These are phyloP conservation scores for Allophyes oxyacanthae DNA, from an alignment of 2,888 invertebrate genomes.

Conservation along the genomic window DNA sequence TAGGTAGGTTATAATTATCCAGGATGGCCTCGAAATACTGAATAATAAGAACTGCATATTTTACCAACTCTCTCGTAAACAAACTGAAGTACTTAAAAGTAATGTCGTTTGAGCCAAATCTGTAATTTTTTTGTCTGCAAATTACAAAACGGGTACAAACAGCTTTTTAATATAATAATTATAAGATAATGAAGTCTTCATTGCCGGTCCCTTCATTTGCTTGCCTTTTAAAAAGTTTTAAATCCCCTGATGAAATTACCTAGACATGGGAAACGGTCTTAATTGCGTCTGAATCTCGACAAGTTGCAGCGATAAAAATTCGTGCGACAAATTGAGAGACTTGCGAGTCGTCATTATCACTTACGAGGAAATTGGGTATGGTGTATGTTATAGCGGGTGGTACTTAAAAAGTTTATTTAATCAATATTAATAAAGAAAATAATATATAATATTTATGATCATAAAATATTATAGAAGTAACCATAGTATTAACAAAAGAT, in stretches of 20 bases:
- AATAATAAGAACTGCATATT: too few species aligned
- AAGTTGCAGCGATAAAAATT: slow-evolving; percentile 70
- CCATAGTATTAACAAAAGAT: too few species aligned
- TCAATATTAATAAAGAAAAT: too few species aligned
- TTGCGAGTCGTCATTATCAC: slow-evolving; percentile 69
- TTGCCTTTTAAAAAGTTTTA: slow-evolving; percentile 39
- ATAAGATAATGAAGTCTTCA: slow-evolving; percentile 43
- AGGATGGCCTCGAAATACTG: too few species aligned
- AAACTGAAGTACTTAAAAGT: background rate
- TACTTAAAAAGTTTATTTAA: slow-evolving; percentile 6
- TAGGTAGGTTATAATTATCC: too few species aligned
- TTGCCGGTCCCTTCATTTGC: slow-evolving; percentile 18
- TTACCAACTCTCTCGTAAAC: slow-evolving; percentile 5
- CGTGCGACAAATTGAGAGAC: slow-evolving; percentile 74
- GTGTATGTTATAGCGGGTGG: slow-evolving; percentile 49
- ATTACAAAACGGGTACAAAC: slow-evolving; percentile 19
- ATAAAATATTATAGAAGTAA: too few species aligned
- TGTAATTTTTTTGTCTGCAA: slow-evolving; percentile 8
- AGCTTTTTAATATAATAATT: slow-evolving; percentile 49
- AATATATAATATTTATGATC: too few species aligned
- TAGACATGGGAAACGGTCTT: slow-evolving; percentile 70
- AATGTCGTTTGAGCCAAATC: slow-evolving; percentile 37
- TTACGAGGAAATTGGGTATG: slow-evolving; percentile 64
- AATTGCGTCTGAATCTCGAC: slow-evolving; percentile 72
- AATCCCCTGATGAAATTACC: slow-evolving; percentile 62